phyloP scores from a whole-genome alignment of 2,888 invertebrate species.

The Icerya purchasi region DNA sequence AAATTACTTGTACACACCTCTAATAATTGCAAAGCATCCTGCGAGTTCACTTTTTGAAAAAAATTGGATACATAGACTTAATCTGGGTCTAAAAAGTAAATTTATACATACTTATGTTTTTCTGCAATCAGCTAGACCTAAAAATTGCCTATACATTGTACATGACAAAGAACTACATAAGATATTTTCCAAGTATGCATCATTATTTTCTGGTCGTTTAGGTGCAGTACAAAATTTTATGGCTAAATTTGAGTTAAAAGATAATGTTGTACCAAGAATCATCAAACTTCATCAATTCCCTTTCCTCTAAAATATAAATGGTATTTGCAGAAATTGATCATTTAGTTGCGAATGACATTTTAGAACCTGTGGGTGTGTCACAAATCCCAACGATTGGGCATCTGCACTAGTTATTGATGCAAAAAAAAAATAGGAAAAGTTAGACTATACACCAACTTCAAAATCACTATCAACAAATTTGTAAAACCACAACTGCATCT shows the following conservation, averaged over 20 bases:
- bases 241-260: constrained; percentile 5
- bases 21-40: too few relatives aligned
- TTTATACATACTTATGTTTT: too few relatives aligned
- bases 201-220: not conserved
- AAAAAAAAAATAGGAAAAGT: constrained; percentile 17
- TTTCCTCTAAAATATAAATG: constrained; percentile 15
- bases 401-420: constrained; percentile 17
- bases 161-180: not conserved
- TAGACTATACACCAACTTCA: constrained; percentile 16
- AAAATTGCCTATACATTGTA: too few relatives aligned
- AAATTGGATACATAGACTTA: constrained; percentile 2
- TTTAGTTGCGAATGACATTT: constrained; percentile 15
- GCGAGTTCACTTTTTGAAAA: not conserved
- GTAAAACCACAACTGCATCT: not conserved
- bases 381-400: constrained; percentile 17
- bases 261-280: constrained; percentile 2
- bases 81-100: not conserved
- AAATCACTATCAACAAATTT: too few relatives aligned
- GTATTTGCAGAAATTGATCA: constrained; percentile 17
- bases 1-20: too few relatives aligned
- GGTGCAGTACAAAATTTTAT: constrained; percentile 1
- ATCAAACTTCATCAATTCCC: constrained; percentile 12
- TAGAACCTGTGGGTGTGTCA: constrained; percentile 17
- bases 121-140: too few relatives aligned
- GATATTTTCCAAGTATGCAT: not conserved